Evolutionary conservation across 2,113 vertebrate genomes (phyloP).

Genomic region (Myiozetetes cayanensis): DNA sequence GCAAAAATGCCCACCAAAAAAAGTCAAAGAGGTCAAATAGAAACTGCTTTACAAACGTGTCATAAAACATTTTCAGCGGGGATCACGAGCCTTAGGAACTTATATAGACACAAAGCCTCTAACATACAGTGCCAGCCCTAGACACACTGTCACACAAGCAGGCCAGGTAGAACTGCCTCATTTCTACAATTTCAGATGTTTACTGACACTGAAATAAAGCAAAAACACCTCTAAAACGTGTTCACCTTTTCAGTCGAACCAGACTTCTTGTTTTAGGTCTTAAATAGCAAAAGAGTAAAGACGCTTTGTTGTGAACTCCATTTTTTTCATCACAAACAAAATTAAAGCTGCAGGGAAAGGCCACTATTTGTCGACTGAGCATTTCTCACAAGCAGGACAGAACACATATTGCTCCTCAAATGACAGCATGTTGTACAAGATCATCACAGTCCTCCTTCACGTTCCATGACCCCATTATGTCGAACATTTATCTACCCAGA

Average conservation of each 20-base stretch:
- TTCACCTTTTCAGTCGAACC: not conserved
- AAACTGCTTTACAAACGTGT: not conserved
- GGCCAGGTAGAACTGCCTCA: not conserved
- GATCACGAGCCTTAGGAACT: not conserved
- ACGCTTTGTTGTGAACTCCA: not conserved
- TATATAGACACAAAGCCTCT: not conserved
- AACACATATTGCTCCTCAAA: not conserved
- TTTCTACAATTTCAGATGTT: not conserved
- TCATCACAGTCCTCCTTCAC: not conserved
- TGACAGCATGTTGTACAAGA: not conserved
- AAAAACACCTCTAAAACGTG: not conserved
- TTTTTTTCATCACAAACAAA: not conserved
- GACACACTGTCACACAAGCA: not conserved
- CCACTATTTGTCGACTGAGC: not conserved
- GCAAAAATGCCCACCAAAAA: not conserved
- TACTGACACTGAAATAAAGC: not conserved
- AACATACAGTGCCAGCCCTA: not conserved
- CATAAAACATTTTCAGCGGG: not conserved
- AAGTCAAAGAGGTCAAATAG: not conserved
- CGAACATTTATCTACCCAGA: not conserved
- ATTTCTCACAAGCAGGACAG: not conserved
- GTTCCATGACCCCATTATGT: not conserved
- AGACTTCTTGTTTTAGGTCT: not conserved
- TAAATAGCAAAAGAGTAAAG: not conserved
- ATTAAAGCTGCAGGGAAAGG: not conserved